Conservation (phyloP, 1,140 invertebrate genomes). For the Phortica variegata region DNA sequence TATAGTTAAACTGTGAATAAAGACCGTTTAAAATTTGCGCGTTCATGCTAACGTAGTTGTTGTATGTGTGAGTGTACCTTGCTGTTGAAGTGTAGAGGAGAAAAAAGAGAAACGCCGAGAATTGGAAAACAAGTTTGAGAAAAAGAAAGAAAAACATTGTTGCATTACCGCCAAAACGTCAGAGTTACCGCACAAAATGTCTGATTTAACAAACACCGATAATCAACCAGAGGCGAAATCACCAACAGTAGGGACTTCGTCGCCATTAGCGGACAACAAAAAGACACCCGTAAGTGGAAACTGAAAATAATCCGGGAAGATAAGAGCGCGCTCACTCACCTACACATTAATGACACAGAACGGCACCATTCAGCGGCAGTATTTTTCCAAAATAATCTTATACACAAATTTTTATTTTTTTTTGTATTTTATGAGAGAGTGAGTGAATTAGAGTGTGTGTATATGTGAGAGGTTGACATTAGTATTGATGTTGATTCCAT, state of each 20-base stretch:
- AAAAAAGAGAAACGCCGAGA: conserved; percentile 8
- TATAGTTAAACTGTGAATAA: too few species aligned
- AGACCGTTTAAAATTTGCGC: too few species aligned
- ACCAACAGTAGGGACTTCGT: conserved; percentile 2
- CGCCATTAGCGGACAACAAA: conserved; percentile 27
- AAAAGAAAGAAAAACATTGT: neutral
- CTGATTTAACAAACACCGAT: conserved; percentile 33
- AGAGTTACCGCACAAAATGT: conserved; percentile 23
- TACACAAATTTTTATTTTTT: conserved; percentile 20
- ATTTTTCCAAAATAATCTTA: conserved; percentile 40
- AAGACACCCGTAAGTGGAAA: conserved; percentile 41
- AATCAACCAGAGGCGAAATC: conserved; percentile 27
- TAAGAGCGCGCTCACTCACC: conserved; percentile 1
- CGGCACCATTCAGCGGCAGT: conserved; percentile 27
- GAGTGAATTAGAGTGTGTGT: neutral
- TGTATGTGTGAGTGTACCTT: conserved; percentile 39
- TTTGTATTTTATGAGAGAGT: conserved; percentile 23
- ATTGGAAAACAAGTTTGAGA: conserved; percentile 20
- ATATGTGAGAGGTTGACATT: too few species aligned
- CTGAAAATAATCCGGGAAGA: neutral
- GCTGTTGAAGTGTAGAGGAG: conserved; percentile 26
- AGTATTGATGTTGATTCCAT: neutral
- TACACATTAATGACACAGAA: conserved; percentile 17
- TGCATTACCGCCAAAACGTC: neutral
- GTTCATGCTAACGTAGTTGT: conserved; percentile 44